Conservation (phyloP, 2,888 invertebrate genomes). For the Lamellibrachia satsuma region DNA sequence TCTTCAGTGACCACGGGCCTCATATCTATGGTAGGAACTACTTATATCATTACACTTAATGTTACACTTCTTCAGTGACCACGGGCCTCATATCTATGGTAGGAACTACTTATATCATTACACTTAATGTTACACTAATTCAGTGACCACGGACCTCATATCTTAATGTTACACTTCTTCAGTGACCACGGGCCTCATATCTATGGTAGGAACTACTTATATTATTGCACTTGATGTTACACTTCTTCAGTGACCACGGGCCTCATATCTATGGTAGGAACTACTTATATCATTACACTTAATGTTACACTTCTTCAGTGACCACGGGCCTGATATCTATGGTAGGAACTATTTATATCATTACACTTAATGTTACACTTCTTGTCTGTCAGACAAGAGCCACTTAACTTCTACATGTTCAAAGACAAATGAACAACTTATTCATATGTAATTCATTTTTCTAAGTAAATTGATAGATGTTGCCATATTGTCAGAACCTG, state of each 20-base stretch:
- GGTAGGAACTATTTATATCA: constrained; percentile 70
- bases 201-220: constrained; percentile 75
- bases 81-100: constrained; percentile 95
- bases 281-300: not conserved
- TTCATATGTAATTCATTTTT: no score
- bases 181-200: constrained; percentile 93
- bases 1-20: constrained; percentile 84
- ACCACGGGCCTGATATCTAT: constrained; percentile 92
- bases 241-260: constrained; percentile 76
- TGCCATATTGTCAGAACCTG: no score
- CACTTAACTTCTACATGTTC: no score
- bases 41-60: not conserved
- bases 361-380: no score
- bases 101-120: constrained; percentile 53
- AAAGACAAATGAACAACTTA: no score
- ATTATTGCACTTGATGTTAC: not conserved
- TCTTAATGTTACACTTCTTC: constrained; percentile 62
- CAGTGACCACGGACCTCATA: constrained; percentile 91
- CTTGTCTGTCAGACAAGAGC: no score
- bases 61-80: constrained; percentile 61
- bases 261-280: constrained; percentile 89
- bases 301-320: constrained; percentile 72
- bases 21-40: constrained; percentile 83
- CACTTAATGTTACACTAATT: no score
- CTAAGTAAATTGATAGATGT: no score